A percentile compares a stretch with the other conserved stretches of the same genome.
These are phyloP conservation scores for Myiopsitta monachus DNA, from an alignment of 2,113 vertebrate genomes.

Conservation along the genomic window DNA sequence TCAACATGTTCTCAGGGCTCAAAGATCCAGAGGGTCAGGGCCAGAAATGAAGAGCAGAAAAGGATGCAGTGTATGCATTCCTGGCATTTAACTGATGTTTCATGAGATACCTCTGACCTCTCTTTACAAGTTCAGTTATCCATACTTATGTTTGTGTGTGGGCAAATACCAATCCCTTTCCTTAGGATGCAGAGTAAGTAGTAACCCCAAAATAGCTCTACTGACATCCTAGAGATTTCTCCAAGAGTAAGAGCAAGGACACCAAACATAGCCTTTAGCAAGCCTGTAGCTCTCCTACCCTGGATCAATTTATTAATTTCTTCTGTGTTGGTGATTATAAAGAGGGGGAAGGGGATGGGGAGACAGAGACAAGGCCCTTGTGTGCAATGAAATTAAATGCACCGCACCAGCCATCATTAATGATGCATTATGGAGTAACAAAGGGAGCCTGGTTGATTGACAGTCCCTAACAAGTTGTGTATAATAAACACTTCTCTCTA, in stretches of 20 bases:
- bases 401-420: constrained; percentile 66
- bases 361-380: constrained; percentile 52
- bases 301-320: constrained; percentile 53
- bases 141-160: accelerated
- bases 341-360: background rate
- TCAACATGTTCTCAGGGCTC: background rate
- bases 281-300: background rate
- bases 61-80: background rate
- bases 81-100: background rate
- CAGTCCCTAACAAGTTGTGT: constrained; percentile 62
- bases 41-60: background rate
- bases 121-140: background rate
- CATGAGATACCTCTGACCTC: background rate
- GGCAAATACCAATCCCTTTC: background rate
- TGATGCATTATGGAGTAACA: constrained; percentile 67
- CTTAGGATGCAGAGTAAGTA: background rate
- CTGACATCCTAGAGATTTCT: background rate
- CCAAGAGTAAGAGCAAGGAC: background rate
- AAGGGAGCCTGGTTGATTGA: constrained; percentile 56
- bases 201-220: background rate
- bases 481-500: constrained; percentile 64
- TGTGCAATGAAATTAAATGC: constrained; percentile 65
- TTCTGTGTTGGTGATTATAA: constrained; percentile 17
- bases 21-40: background rate
- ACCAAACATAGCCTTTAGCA: background rate